A percentile compares a stretch with the other conserved stretches of the same genome.
Conservation (phyloP, 2,797 vertebrate species). For the Pelodytes ibericus region DNA sequence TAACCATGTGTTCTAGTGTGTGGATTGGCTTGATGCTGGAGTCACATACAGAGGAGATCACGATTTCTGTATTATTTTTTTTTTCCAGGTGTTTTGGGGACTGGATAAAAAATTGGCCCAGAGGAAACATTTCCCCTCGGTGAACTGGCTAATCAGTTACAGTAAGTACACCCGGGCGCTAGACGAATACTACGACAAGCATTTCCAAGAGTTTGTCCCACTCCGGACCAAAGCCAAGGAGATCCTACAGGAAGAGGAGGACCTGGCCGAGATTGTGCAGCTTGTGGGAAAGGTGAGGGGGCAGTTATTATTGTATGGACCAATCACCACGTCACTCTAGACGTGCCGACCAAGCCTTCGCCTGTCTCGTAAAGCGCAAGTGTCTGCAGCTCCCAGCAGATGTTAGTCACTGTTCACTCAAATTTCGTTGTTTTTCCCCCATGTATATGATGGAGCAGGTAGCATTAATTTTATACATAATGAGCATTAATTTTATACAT, state of each 20-base stretch:
- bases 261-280: constrained; percentile 97
- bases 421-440: too few relatives aligned
- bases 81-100: constrained; percentile 92
- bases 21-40: too few relatives aligned
- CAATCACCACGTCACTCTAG: neutral
- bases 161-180: constrained; percentile 95
- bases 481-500: too few relatives aligned
- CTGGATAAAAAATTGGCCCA: constrained; percentile 98
- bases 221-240: constrained; percentile 96
- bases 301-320: neutral
- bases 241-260: constrained; percentile 97
- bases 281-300: constrained; percentile 92
- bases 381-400: too few relatives aligned
- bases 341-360: neutral
- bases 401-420: too few relatives aligned
- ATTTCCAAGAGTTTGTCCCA: constrained; percentile 95
- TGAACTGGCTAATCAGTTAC: constrained; percentile 99
- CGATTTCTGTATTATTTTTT: neutral
- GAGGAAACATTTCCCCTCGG: constrained; percentile 96
- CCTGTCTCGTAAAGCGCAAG: neutral
- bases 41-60: neutral
- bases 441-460: too few relatives aligned
- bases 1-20: too few relatives aligned
- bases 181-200: constrained; percentile 96
- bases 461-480: too few relatives aligned